These are phyloP conservation scores for Lasioglossum morio DNA, from an alignment of 2,888 invertebrate species.

Conservation along the genomic window DNA sequence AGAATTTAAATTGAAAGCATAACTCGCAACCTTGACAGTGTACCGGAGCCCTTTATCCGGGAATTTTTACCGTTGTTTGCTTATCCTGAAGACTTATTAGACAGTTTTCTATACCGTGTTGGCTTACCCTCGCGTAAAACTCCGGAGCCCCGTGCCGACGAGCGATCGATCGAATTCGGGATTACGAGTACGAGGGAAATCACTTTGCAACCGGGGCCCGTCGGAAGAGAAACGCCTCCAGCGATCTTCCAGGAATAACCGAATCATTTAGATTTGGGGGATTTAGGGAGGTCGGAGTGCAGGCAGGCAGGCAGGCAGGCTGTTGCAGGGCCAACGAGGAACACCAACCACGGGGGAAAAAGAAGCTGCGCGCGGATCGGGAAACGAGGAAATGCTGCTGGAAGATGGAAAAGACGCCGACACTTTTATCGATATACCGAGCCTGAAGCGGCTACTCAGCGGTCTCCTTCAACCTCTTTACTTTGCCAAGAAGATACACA, in stretches of 20 bases:
- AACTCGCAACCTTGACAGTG: neutral
- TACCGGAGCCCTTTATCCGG: neutral
- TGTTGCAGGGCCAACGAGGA: constrained; percentile 50
- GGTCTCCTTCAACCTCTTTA: constrained; percentile 60
- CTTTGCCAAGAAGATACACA: constrained; percentile 63
- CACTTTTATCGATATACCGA: constrained; percentile 72
- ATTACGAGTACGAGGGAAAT: constrained; percentile 80
- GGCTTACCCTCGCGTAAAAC: constrained; percentile 23
- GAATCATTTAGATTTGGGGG: constrained; percentile 76
- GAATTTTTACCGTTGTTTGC: constrained; percentile 41
- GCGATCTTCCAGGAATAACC: constrained; percentile 75
- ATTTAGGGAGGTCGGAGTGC: constrained; percentile 50
- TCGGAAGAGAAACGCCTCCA: constrained; percentile 69
- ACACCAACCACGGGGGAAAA: constrained; percentile 20
- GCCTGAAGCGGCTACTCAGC: constrained; percentile 55
- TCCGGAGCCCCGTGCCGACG: constrained; percentile 27
- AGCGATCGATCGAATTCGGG: constrained; percentile 75
- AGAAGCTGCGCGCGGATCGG: constrained; percentile 50
- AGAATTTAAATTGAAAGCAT: constrained; percentile 6
- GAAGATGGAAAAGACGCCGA: constrained; percentile 59
- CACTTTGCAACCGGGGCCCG: constrained; percentile 75
- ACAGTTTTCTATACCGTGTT: constrained; percentile 11
- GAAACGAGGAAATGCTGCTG: constrained; percentile 37
- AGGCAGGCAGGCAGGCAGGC: constrained; percentile 30
- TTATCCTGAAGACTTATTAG: constrained; percentile 36